These are phyloP conservation scores for Portevinia maculata DNA, from an alignment of 2,888 invertebrate genomes.

Conservation along the genomic window DNA sequence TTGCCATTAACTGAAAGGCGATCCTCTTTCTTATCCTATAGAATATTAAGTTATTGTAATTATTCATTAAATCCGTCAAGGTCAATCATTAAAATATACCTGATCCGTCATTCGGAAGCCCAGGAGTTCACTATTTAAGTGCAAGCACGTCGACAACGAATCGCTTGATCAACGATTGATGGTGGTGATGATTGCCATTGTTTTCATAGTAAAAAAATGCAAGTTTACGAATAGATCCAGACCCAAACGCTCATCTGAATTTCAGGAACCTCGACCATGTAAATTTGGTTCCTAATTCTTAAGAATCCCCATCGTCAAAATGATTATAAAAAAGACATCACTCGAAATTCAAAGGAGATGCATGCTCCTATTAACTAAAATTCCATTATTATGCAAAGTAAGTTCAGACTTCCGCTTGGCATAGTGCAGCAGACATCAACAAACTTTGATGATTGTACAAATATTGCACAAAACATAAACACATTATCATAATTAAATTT, in stretches of 20 bases:
- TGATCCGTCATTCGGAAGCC: conserved; percentile 8
- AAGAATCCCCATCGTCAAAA: too few species aligned
- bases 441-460: conserved; percentile 21
- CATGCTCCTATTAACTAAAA: neutral
- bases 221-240: conserved; percentile 9
- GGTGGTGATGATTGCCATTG: conserved; percentile 9
- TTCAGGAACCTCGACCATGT: neutral
- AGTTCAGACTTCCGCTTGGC: conserved; percentile 25
- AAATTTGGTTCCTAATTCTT: neutral
- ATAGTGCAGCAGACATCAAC: conserved; percentile 15
- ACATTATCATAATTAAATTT: conserved; percentile 69
- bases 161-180: conserved; percentile 12
- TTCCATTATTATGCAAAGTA: conserved; percentile 30
- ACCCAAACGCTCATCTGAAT: conserved; percentile 2
- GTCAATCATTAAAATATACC: neutral
- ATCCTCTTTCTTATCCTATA: neutral
- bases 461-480: conserved; percentile 26
- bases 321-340: too few species aligned
- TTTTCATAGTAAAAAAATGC: conserved; percentile 10
- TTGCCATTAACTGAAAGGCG: too few species aligned
- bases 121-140: neutral
- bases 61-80: conserved; percentile 1
- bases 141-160: conserved; percentile 8
- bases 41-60: conserved; percentile 17
- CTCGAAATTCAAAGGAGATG: neutral